A percentile compares a stretch with the other conserved stretches of the same genome.
Evolutionary conservation across 1,140 invertebrate species (phyloP).

Genomic region (Vanessa tameamea): DNA sequence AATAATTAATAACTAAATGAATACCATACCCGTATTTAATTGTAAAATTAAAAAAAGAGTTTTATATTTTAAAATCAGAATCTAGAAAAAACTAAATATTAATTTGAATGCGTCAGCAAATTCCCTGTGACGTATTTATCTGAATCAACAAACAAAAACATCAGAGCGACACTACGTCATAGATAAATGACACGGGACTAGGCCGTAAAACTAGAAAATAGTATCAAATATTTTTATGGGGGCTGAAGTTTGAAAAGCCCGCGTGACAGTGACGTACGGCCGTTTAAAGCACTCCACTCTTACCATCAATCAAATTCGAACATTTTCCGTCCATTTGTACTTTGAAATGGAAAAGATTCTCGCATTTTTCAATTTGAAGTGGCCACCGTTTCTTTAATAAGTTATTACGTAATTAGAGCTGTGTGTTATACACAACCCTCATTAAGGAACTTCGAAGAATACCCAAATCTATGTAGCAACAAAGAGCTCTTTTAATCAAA

Average conservation of each 20-base stretch:
- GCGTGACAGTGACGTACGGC: conserved; percentile 7
- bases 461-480: no score
- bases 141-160: not conserved
- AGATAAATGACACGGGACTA: conserved; percentile 12
- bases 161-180: not conserved
- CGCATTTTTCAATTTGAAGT: not conserved
- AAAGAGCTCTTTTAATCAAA: no score
- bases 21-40: no score
- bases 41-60: no score
- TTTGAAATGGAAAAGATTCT: not conserved
- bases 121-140: not conserved
- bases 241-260: conserved; percentile 3
- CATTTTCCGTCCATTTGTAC: not conserved
- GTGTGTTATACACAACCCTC: no score
- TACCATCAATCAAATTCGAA: conserved; percentile 15
- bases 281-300: conserved; percentile 9
- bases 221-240: conserved; percentile 27
- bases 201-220: conserved; percentile 23
- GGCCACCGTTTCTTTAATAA: not conserved
- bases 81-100: no score
- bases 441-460: no score
- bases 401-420: no score
- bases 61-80: no score
- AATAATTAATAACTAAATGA: no score
- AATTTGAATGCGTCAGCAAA: not conserved